These are phyloP conservation scores for Cheilosia grossa DNA, from an alignment of 2,888 invertebrate species.

Conservation along the genomic window DNA sequence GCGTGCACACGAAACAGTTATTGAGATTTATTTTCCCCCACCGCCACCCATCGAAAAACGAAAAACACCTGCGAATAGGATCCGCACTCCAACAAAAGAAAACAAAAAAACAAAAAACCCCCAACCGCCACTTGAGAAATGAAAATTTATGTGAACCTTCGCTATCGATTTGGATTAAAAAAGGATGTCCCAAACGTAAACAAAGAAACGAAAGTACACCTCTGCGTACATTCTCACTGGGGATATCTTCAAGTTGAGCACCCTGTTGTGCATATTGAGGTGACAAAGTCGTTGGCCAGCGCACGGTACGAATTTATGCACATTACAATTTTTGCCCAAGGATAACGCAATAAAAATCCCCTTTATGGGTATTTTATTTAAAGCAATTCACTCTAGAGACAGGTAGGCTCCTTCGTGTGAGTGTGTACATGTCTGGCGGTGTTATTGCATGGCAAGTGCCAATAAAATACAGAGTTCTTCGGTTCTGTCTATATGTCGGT, in stretches of 20 bases:
- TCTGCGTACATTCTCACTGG: constrained; percentile 15
- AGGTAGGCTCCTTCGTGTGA: background rate
- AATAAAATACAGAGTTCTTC: constrained; percentile 67
- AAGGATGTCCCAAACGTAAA: constrained; percentile 64
- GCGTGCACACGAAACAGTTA: constrained; percentile 63
- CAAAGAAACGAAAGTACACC: constrained; percentile 38
- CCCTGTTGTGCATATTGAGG: constrained; percentile 51
- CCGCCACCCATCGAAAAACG: constrained; percentile 21
- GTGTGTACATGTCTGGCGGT: background rate
- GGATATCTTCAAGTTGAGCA: constrained; percentile 56
- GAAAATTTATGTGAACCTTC: constrained; percentile 64
- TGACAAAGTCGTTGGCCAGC: constrained; percentile 21
- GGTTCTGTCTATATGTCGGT: constrained; percentile 10
- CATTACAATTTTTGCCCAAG: constrained; percentile 50
- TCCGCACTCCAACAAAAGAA: background rate
- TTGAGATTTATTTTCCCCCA: constrained; percentile 68
- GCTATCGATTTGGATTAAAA: constrained; percentile 67
- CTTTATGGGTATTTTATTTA: constrained; percentile 72
- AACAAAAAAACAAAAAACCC: background rate
- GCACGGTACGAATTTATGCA: constrained; percentile 46
- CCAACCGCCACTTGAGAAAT: constrained; percentile 53
- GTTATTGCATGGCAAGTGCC: constrained; percentile 67
- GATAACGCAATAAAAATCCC: constrained; percentile 62
- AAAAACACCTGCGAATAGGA: constrained; percentile 10
- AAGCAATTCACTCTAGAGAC: constrained; percentile 39